Evolutionary conservation across 2,113 vertebrate genomes (phyloP).

Genomic region (Pardalotus punctatus): DNA sequence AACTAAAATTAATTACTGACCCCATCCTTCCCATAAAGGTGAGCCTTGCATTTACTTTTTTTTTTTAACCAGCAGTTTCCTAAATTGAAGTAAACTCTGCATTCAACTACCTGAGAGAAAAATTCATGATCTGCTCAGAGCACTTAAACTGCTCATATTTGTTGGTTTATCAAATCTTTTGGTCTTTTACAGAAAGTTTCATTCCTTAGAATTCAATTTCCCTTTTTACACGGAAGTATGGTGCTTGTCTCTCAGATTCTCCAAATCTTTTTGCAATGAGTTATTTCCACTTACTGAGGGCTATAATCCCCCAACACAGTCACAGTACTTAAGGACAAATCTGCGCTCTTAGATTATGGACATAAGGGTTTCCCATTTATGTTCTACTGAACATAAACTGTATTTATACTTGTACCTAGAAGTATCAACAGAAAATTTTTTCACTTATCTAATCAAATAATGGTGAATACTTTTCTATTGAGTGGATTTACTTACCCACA

Average conservation of each 20-base stretch:
- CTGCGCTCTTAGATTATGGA: background rate
- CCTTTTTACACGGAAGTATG: background rate
- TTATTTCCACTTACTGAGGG: background rate
- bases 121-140: background rate
- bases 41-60: background rate
- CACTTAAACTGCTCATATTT: background rate
- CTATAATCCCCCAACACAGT: background rate
- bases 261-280: background rate
- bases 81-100: background rate
- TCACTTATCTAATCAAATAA: background rate
- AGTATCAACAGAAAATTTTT: background rate
- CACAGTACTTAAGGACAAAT: background rate
- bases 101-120: background rate
- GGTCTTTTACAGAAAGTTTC: background rate
- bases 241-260: background rate
- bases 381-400: background rate
- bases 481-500: slow-evolving; percentile 84
- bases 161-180: background rate
- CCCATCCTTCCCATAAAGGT: background rate
- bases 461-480: background rate
- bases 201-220: background rate
- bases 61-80: background rate
- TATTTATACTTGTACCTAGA: background rate
- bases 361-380: background rate
- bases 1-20: background rate